Evolutionary conservation across 2,888 invertebrate genomes (phyloP).

Genomic region (Stegophylla sp.): DNA sequence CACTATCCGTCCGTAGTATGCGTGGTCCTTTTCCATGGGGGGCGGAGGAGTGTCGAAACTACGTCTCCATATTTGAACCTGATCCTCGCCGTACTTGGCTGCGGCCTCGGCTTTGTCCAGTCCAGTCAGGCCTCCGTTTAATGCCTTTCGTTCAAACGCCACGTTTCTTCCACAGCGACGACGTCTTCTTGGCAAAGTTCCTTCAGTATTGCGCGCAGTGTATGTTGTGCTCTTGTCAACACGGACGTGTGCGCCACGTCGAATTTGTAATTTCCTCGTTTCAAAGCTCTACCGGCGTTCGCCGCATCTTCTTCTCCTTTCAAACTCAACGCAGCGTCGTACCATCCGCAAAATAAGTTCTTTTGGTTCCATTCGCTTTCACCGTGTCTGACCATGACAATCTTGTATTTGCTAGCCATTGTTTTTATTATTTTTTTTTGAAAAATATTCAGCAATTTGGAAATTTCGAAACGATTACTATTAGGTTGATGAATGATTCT

Average conservation of each 20-base stretch:
- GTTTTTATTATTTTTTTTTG: no score
- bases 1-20: no score
- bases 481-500: no score
- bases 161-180: slow-evolving; percentile 75
- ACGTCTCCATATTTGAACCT: no score
- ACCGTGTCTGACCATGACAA: slow-evolving; percentile 79
- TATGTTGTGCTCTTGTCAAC: slow-evolving; percentile 78
- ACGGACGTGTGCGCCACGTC: slow-evolving; percentile 83
- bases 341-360: slow-evolving; percentile 79
- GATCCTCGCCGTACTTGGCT: slow-evolving; percentile 83
- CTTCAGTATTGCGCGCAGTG: slow-evolving; percentile 73
- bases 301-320: slow-evolving; percentile 75
- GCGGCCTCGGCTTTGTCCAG: slow-evolving; percentile 85
- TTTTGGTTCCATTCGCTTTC: slow-evolving; percentile 79
- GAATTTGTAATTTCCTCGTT: slow-evolving; percentile 74
- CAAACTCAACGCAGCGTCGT: slow-evolving; percentile 74
- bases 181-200: slow-evolving; percentile 72
- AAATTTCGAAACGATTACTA: no score
- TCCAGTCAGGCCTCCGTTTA: slow-evolving; percentile 86
- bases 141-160: slow-evolving; percentile 87
- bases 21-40: no score
- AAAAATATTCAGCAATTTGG: no score
- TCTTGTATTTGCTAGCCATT: slow-evolving; percentile 66
- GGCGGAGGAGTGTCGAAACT: no score
- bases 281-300: slow-evolving; percentile 76